A percentile compares a stretch with the other conserved stretches of the same genome.
phyloP scores from a whole-genome alignment of 2,888 invertebrate genomes.

The Xylota sylvarum region DNA sequence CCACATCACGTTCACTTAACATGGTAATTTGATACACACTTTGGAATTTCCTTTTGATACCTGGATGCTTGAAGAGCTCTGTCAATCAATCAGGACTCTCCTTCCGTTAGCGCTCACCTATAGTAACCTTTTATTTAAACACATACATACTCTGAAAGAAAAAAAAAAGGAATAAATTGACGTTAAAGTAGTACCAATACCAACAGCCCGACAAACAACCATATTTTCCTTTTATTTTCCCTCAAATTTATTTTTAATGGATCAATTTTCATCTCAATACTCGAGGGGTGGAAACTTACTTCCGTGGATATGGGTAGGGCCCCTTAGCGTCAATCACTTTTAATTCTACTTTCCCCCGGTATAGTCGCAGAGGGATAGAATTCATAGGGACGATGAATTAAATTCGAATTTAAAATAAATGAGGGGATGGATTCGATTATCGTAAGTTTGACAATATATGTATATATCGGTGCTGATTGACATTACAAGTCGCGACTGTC shows the following conservation, averaged over 20 bases:
- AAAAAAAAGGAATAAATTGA: neutral
- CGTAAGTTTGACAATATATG: neutral
- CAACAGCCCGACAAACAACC: neutral
- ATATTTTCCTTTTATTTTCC: constrained; percentile 3
- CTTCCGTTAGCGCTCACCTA: neutral
- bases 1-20: constrained; percentile 4
- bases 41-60: neutral
- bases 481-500: neutral
- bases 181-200: neutral
- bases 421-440: neutral
- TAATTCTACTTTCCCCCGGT: neutral
- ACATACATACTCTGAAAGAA: neutral
- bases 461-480: neutral
- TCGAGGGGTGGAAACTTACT: neutral
- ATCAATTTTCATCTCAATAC: constrained; percentile 24
- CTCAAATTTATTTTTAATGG: constrained; percentile 18
- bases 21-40: constrained; percentile 20
- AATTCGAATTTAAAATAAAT: constrained; percentile 1
- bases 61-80: neutral
- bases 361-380: neutral
- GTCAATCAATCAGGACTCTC: constrained; percentile 12
- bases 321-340: constrained; percentile 13
- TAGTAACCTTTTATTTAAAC: neutral
- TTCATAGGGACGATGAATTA: neutral
- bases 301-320: neutral